Evolutionary conservation across 64 coral and sea anemone genomes (phyloP).

Genomic region (Trachythela sp.): DNA sequence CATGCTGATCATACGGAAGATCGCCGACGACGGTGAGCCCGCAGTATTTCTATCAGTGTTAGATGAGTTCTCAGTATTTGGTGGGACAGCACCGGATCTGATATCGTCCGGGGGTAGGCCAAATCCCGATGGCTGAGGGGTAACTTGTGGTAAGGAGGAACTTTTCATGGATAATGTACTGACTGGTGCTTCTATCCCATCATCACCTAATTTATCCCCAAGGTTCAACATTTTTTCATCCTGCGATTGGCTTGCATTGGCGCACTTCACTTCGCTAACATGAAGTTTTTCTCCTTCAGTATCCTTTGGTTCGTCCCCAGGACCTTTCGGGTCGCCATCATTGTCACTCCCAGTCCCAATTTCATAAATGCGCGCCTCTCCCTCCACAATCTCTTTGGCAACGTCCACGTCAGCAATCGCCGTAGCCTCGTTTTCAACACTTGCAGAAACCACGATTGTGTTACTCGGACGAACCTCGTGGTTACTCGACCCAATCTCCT

Average conservation of each 20-base stretch:
- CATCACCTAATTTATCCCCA: neutral
- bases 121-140: neutral
- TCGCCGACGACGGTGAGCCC: neutral
- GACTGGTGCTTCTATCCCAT: neutral
- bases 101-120: neutral
- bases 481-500: neutral
- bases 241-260: no score
- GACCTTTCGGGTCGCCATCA: neutral
- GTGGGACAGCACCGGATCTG: neutral
- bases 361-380: neutral
- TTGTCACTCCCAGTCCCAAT: neutral
- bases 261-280: neutral
- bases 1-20: neutral
- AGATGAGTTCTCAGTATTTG: neutral
- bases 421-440: neutral
- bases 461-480: neutral
- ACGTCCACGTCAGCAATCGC: neutral
- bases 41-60: neutral
- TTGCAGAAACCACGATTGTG: neutral
- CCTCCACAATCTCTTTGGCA: neutral
- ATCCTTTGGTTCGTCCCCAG: neutral
- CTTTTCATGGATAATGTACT: neutral
- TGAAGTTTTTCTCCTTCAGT: neutral
- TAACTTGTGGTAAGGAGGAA: neutral
- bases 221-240: neutral